A percentile compares a stretch with the other conserved stretches of the same genome.
phyloP scores from a whole-genome alignment of 2,888 invertebrate species.

The Ametastegia equiseti region DNA sequence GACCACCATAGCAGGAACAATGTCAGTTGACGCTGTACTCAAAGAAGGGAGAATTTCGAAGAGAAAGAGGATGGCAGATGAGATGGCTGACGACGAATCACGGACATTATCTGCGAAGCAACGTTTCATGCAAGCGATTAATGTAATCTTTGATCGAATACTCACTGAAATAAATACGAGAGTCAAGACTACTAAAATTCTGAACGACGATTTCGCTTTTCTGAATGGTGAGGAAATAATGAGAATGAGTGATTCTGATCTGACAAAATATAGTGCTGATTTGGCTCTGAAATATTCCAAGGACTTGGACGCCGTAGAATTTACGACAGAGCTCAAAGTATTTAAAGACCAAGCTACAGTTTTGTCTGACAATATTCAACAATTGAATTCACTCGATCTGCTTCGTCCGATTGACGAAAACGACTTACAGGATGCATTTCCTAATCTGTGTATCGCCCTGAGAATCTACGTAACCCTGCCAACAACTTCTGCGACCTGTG shows the following conservation, averaged over 20 bases:
- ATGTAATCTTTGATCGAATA: constrained; percentile 21
- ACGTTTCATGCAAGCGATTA: constrained; percentile 45
- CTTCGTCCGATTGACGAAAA: constrained; percentile 51
- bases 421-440: constrained; percentile 57
- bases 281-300: constrained; percentile 57
- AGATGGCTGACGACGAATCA: constrained; percentile 38
- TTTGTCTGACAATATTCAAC: constrained; percentile 52
- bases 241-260: constrained; percentile 49
- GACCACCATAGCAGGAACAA: constrained; percentile 18
- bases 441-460: constrained; percentile 55
- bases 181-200: constrained; percentile 28
- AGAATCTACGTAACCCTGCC: constrained; percentile 55
- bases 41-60: constrained; percentile 35
- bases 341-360: constrained; percentile 58
- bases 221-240: constrained; percentile 33
- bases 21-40: constrained; percentile 24
- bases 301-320: constrained; percentile 60
- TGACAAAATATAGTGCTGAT: constrained; percentile 43
- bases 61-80: constrained; percentile 26
- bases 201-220: constrained; percentile 45
- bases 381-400: constrained; percentile 49
- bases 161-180: constrained; percentile 46
- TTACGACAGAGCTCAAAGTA: constrained; percentile 58
- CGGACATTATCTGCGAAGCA: constrained; percentile 18
- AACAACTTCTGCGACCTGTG: constrained; percentile 58